A percentile compares a stretch with the other conserved stretches of the same genome.
Conservation (phyloP, 1,140 invertebrate species). For the Leptinotarsa defecta region DNA sequence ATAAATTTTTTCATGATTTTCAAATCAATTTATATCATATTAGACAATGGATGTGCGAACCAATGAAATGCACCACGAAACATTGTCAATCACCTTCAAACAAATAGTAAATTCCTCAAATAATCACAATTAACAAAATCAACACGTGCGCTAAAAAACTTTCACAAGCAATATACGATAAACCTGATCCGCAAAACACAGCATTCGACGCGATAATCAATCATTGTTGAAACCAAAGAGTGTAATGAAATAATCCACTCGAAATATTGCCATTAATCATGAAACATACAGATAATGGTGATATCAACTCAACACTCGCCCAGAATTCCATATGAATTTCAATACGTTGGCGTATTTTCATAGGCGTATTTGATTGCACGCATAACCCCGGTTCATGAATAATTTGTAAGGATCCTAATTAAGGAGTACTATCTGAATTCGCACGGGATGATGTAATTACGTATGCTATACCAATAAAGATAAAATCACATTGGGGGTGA, state of each 20-base stretch:
- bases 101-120: too few relatives aligned
- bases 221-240: not conserved
- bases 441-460: conserved; percentile 7
- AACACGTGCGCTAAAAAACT: too few relatives aligned
- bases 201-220: not conserved
- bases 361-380: conserved; percentile 1
- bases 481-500: not conserved
- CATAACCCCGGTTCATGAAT: conserved; percentile 2
- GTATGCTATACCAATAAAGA: conserved; percentile 1
- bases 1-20: too few relatives aligned
- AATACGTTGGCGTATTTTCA: not conserved
- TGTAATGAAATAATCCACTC: not conserved
- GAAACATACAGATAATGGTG: not conserved
- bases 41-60: too few relatives aligned
- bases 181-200: not conserved
- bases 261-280: not conserved
- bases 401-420: conserved; percentile 3
- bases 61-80: too few relatives aligned
- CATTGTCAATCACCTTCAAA: too few relatives aligned
- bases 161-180: not conserved
- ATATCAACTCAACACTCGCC: not conserved
- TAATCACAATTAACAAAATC: too few relatives aligned
- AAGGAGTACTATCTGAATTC: conserved; percentile 1
- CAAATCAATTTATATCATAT: too few relatives aligned
- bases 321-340: not conserved